Conservation (phyloP, 2,888 invertebrate species). For the Trichogramma dendrolimi region DNA sequence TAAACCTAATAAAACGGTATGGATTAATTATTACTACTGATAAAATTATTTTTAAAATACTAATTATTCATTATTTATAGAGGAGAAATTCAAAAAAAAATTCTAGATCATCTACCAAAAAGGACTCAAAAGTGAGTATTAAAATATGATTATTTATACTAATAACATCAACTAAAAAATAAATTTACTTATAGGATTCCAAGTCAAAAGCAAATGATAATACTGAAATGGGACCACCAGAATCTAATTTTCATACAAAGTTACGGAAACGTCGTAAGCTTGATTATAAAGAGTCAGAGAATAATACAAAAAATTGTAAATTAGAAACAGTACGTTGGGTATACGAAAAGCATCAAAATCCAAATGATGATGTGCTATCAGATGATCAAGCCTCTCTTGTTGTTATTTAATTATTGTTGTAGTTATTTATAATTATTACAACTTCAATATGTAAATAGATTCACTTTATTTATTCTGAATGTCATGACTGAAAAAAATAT, state of each 20-base stretch:
- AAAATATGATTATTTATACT: neutral
- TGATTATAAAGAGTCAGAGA: too few species aligned
- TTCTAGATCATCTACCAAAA: neutral
- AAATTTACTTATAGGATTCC: neutral
- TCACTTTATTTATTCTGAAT: too few species aligned
- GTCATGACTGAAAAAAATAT: too few species aligned
- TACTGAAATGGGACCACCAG: too few species aligned
- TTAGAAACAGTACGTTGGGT: neutral
- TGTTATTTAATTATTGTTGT: slow-evolving; percentile 13
- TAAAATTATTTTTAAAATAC: neutral
- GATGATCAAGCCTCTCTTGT: slow-evolving; percentile 35
- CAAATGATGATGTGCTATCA: slow-evolving; percentile 32
- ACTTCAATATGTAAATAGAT: neutral
- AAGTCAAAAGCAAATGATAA: too few species aligned
- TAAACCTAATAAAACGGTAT: slow-evolving; percentile 8
- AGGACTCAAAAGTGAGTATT: neutral
- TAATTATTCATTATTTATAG: neutral
- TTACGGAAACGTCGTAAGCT: neutral
- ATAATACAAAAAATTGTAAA: neutral
- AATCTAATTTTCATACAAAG: neutral
- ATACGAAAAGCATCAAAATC: slow-evolving; percentile 3
- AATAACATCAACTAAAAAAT: neutral
- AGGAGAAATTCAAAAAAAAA: neutral
- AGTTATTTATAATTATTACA: neutral
- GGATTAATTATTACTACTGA: too few species aligned